Base-by-base conservation (phyloP, 2,113 vertebrate genomes). In the Pimephales promelas region DNA sequence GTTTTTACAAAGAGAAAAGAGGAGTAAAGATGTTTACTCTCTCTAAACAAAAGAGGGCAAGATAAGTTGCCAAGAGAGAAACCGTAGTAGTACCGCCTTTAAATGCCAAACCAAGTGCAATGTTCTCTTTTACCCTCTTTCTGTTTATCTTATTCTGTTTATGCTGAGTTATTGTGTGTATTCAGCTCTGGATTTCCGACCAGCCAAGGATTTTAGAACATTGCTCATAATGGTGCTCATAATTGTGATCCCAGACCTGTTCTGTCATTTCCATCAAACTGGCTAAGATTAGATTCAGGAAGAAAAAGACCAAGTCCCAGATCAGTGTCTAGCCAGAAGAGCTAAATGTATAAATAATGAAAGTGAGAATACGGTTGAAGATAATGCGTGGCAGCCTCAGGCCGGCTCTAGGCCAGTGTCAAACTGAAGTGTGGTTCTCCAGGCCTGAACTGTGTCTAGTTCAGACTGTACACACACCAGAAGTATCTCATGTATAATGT, bases 401-500 rank as follows among this genome's bases (percentile, higher is more conserved):
- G 88, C 86, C 77, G 47, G 14, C 89, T 66, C 24, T 75, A 85
- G 86, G 89, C 86, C 75, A 64, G 80, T 87, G 88, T 90, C 88
- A 88, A 71, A 68, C 79, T 86, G 79, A 52, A 83, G 68, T 79
- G 47, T 77, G 78, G 74, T 54, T 56, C 81, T 87, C 64, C 28
- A 24, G 78, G 64, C 56, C 66, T 64, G 68, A 31, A 61, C n/a
- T 70, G 43, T 40, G 86, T 62, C 77, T 73, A 40, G 16, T 62
- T 54, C 24, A 52, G 74, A 61, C 79, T 52, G 81, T 36, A 81
- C 49, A 52, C 10, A 26, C 24, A 36, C 47, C 24, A 68, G 28
- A 26, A 75, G 72, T 43, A 45, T 24, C 82, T 80, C 40, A 79
- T 86, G 66, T 28, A 86, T 84, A 83, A 86, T 86, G 49, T 77